Evolutionary conservation across 2,888 invertebrate species (phyloP), one percentile per base, ranked within the genome.

Genomic region (Cheilosia scutellata): DNA sequence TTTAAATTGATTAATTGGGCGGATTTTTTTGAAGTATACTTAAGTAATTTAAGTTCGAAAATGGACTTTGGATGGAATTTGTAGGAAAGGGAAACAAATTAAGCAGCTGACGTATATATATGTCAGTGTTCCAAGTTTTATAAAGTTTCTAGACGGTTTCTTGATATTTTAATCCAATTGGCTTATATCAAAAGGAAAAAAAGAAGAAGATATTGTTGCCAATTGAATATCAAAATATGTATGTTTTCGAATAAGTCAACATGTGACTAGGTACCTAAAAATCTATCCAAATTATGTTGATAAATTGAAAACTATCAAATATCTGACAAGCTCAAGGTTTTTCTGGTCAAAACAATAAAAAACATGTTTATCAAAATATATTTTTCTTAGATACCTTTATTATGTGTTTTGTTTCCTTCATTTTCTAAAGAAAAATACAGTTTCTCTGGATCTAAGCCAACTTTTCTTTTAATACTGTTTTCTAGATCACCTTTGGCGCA

Each of bases 61-160:
- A 25, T 51, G 3, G n/a, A 33, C 29, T 62, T 51, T 72, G 60
- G 37, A 33, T n/a, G 20, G 20, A 20, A 51, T 6, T 11, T 60
- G 40, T 57, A 13, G 20, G 9, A 49, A 27, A 11, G 16, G n/a
- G 13, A 20, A 20, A 20, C 20, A 20, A 20, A 20, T 20, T 20
- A 20, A 20, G 16, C 37, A 20, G 9, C 2, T 16, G 25, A 37
- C 13, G 33, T 40, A 9, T n/a, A n/a, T n/a, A n/a, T n/a, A n/a
- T 6, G 20, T 37, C 57, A 11, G 6, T 47, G 6, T 40, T 58
- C 13, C 2, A 40, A 4, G 25, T 25, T 25, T 25, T 13, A 29
- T 27, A 25, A 11, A 11, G n/a, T 25, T 5, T 20, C 1, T 0
- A 27, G 6, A 42, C 6, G 16, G 9, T 42, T 40, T 27, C 9